Percentiles rank a stretch among this genome's conserved stretches.
These are phyloP conservation scores for Scaptomyza graminum DNA, from an alignment of 1,140 invertebrate genomes.

Conservation along the genomic window DNA sequence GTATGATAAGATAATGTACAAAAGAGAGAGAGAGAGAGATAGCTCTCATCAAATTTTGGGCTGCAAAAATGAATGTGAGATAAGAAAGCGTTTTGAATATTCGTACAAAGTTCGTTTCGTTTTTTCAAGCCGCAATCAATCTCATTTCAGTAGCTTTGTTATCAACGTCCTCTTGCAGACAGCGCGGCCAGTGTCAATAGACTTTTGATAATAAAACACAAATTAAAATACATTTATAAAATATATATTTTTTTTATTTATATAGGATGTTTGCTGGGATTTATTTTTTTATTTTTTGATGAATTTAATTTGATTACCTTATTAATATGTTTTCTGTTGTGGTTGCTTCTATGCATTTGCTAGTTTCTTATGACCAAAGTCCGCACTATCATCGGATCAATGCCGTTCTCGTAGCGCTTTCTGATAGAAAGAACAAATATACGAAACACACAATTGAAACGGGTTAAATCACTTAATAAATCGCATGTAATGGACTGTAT, in stretches of 20 bases:
- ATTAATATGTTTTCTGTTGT: background rate
- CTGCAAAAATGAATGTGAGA: background rate
- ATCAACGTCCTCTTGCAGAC: slow-evolving; percentile 55
- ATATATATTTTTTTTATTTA: too few species aligned
- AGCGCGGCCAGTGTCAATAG: slow-evolving; percentile 72
- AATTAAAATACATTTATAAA: background rate
- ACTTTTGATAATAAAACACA: slow-evolving; percentile 57
- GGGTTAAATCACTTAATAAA: slow-evolving; percentile 18
- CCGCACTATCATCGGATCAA: slow-evolving; percentile 38
- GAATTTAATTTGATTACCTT: slow-evolving; percentile 41
- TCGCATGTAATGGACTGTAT: background rate
- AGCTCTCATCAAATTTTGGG: background rate
- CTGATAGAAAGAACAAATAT: slow-evolving; percentile 36
- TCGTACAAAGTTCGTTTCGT: slow-evolving; percentile 49
- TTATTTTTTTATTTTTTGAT: too few species aligned
- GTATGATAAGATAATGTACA: slow-evolving; percentile 9
- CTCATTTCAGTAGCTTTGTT: slow-evolving; percentile 23
- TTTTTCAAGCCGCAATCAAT: slow-evolving; percentile 49
- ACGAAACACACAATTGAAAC: slow-evolving; percentile 8
- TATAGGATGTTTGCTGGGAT: slow-evolving; percentile 9
- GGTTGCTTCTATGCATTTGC: slow-evolving; percentile 26
- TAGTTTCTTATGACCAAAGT: slow-evolving; percentile 42
- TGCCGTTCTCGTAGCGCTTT: slow-evolving; percentile 19
- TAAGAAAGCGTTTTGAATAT: slow-evolving; percentile 8
- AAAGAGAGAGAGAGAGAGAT: too few species aligned